Base-by-base conservation (phyloP, 2,797 vertebrate genomes). In the Clarias platycephalus region DNA sequence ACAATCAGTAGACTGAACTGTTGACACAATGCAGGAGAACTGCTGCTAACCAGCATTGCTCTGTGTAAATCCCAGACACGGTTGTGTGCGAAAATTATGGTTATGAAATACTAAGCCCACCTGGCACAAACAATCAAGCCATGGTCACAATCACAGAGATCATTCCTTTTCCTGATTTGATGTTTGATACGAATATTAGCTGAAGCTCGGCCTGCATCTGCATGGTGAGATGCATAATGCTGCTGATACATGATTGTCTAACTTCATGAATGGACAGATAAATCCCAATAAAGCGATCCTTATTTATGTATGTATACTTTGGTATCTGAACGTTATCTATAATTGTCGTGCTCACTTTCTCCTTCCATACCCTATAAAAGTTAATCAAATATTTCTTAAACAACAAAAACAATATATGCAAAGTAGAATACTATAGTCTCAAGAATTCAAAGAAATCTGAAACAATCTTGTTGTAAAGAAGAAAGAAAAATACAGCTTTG, bases 401-500 rank as follows among this genome's bases (percentile, higher is more conserved):
- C 18, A 64, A 20, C 20, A 28, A 66, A 49, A 49, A 13, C 4
- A 37, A 15, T 49, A 81, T 20, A 81, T 81, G 5, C 16, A 68
- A 44, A 16, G 3, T 22, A 72, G 3, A 80, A 24, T 57, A 72
- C 10, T 24, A 8, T 28, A 12, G 15, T 74, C 22, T 68, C 13
- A 62, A 40, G 2, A 37, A 37, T 26, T 62, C 1, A n/a, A 62
- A 24, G 57, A 78, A 78, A 78, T 78, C 13, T 62, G 22, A 62
- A 40, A 7, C 22, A 26, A 44, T 24, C 40, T 18, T 16, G 2
- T 18, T 63, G 58, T 62, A 6, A 40, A 60, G 37, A 60, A 76
- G 8, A n/a, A 20, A 34, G 44, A 13, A 49, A 37, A 66, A 66
- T 24, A 84, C 85, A 75, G 80, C 72, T 66, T 64, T 75, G 70